Evolutionary conservation across 2,797 vertebrate species (phyloP).

Genomic region (Onychomys torridus): DNA sequence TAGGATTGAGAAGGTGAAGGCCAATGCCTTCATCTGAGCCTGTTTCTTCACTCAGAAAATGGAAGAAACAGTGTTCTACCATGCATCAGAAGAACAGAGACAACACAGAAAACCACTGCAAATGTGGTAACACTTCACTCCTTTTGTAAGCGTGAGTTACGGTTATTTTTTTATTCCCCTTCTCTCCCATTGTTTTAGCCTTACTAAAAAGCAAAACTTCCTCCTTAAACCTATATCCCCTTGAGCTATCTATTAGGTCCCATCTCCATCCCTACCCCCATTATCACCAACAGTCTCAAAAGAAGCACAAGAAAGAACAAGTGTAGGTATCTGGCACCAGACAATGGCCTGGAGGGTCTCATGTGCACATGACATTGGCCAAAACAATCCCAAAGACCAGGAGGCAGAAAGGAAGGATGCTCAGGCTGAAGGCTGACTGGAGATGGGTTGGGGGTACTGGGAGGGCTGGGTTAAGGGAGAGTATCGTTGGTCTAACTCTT

Average conservation of each 20-base stretch:
- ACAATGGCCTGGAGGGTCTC: neutral
- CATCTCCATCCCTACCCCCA: neutral
- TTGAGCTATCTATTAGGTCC: neutral
- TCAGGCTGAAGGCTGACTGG: neutral
- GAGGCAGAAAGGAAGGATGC: neutral
- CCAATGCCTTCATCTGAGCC: neutral
- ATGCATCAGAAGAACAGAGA: neutral
- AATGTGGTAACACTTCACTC: neutral
- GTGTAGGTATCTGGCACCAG: neutral
- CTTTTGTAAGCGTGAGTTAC: neutral
- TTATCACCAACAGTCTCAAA: neutral
- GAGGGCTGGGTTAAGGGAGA: neutral
- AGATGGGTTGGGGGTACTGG: neutral
- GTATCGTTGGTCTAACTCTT: neutral
- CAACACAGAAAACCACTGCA: neutral
- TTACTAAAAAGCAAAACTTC: slow-evolving; percentile 47
- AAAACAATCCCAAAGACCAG: neutral
- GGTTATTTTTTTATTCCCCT: slow-evolving; percentile 3
- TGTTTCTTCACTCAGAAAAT: slow-evolving; percentile 16
- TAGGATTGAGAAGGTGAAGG: neutral
- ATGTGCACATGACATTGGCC: neutral
- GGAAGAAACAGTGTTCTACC: slow-evolving; percentile 5
- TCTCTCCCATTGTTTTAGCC: slow-evolving; percentile 23
- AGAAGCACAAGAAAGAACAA: neutral
- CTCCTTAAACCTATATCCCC: slow-evolving; percentile 13